Conservation (phyloP, 2,797 vertebrate species). For the Pantherophis alleghaniensis region DNA sequence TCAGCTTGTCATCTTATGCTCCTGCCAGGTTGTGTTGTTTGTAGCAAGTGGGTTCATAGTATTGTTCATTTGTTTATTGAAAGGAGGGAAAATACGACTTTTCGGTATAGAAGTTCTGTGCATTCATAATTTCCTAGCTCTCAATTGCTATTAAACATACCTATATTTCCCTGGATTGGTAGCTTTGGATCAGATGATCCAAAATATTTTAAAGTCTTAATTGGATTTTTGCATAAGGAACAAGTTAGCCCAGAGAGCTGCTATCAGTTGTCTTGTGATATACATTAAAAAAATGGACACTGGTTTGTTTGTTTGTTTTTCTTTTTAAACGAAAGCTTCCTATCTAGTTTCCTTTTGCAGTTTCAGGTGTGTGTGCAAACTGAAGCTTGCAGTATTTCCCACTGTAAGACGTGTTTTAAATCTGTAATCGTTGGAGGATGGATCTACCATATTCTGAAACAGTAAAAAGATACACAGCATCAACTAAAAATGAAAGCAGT, state of each 20-base stretch:
- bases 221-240: neutral
- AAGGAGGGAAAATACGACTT: neutral
- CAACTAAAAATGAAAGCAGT: neutral
- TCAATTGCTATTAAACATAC: neutral
- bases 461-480: neutral
- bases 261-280: slow-evolving; percentile 50
- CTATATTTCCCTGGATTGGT: neutral
- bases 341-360: slow-evolving; percentile 55
- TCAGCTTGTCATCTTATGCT: neutral
- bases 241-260: slow-evolving; percentile 15
- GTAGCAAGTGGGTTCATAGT: neutral
- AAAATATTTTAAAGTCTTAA: slow-evolving; percentile 37
- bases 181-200: neutral
- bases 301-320: neutral
- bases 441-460: neutral
- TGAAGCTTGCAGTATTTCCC: neutral
- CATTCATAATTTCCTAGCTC: neutral
- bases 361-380: neutral
- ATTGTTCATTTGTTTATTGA: neutral
- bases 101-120: neutral
- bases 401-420: neutral
- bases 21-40: neutral
- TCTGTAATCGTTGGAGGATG: neutral
- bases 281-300: slow-evolving; percentile 52
- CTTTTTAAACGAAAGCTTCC: slow-evolving; percentile 62